phyloP scores from a whole-genome alignment of 2,888 invertebrate species.

The Eristalis intricaria region DNA sequence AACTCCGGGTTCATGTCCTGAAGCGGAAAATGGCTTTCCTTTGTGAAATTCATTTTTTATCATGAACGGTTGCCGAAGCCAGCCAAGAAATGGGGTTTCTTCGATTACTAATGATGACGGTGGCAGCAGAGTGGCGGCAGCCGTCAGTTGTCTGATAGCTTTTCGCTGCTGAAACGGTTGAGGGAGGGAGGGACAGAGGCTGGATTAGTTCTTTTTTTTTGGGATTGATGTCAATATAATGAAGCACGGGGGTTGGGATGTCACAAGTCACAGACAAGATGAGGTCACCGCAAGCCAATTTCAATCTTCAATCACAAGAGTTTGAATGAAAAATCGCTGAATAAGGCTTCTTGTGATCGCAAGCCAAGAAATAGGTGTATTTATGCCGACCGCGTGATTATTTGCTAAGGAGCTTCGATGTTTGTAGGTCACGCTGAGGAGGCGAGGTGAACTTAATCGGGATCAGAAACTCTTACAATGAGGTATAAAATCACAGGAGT shows the following conservation, averaged over 20 bases:
- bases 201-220: slow-evolving; percentile 37
- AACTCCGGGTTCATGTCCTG: slow-evolving; percentile 42
- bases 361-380: neutral
- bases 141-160: neutral
- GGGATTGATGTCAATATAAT: slow-evolving; percentile 61
- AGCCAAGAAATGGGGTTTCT: slow-evolving; percentile 58
- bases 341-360: neutral
- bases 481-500: too few relatives aligned
- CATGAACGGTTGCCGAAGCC: slow-evolving; percentile 58
- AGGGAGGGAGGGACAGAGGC: neutral
- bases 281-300: slow-evolving; percentile 37
- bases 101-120: slow-evolving; percentile 65
- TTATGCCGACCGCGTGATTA: slow-evolving; percentile 24
- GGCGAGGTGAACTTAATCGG: neutral
- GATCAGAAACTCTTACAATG: neutral
- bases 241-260: slow-evolving; percentile 26
- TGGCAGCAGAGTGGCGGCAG: slow-evolving; percentile 13
- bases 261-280: slow-evolving; percentile 43
- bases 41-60: slow-evolving; percentile 65
- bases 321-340: slow-evolving; percentile 27
- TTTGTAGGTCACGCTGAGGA: slow-evolving; percentile 1
- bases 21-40: slow-evolving; percentile 62
- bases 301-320: slow-evolving; percentile 29
- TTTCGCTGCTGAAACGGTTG: neutral
- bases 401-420: neutral